These are phyloP conservation scores for Poeciliopsis turrubarensis DNA, from an alignment of 2,113 vertebrate species.

Conservation along the genomic window DNA sequence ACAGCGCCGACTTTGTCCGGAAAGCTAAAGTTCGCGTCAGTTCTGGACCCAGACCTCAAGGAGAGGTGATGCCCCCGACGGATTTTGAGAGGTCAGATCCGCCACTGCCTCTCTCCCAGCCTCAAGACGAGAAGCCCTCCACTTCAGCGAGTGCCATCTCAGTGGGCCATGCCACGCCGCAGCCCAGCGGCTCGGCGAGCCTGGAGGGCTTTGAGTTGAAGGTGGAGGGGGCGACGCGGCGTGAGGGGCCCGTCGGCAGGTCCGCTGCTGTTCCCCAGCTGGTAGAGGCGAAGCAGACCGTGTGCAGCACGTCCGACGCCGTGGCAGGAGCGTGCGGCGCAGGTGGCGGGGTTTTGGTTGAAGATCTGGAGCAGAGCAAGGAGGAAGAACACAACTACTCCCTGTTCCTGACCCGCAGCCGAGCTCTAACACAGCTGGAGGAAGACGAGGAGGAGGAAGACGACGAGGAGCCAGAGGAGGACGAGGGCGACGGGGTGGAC, in stretches of 20 bases:
- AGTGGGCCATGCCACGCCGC: slow-evolving; percentile 30
- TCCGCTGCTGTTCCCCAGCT: slow-evolving; percentile 70
- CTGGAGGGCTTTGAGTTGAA: slow-evolving; percentile 74
- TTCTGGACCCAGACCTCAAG: slow-evolving; percentile 67
- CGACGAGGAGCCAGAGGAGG: slow-evolving; percentile 85
- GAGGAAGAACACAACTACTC: slow-evolving; percentile 99
- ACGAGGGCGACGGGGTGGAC: slow-evolving; percentile 87
- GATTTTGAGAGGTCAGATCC: slow-evolving; percentile 52
- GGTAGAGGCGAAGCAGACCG: slow-evolving; percentile 62
- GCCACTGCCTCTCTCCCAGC: slow-evolving; percentile 50
- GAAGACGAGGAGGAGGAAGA: slow-evolving; percentile 86
- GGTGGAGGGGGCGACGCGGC: slow-evolving; percentile 65
- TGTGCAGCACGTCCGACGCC: slow-evolving; percentile 56
- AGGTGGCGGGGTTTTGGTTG: slow-evolving; percentile 34
- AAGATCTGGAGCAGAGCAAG: slow-evolving; percentile 91
- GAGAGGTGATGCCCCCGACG: slow-evolving; percentile 39
- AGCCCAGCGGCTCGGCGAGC: slow-evolving; percentile 57
- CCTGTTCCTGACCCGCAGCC: slow-evolving; percentile 89
- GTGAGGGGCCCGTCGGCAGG: slow-evolving; percentile 47
- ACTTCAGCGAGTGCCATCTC: slow-evolving; percentile 64
- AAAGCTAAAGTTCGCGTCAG: slow-evolving; percentile 95
- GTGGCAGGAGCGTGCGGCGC: slow-evolving; percentile 8
- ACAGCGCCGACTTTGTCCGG: slow-evolving; percentile 92
- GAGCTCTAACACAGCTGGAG: slow-evolving; percentile 53
- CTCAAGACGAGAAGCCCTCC: slow-evolving; percentile 69